A percentile compares a stretch with the other conserved stretches of the same genome.
Evolutionary conservation across 2,113 vertebrate species (phyloP).

Genomic region (Gambusia holbrooki): DNA sequence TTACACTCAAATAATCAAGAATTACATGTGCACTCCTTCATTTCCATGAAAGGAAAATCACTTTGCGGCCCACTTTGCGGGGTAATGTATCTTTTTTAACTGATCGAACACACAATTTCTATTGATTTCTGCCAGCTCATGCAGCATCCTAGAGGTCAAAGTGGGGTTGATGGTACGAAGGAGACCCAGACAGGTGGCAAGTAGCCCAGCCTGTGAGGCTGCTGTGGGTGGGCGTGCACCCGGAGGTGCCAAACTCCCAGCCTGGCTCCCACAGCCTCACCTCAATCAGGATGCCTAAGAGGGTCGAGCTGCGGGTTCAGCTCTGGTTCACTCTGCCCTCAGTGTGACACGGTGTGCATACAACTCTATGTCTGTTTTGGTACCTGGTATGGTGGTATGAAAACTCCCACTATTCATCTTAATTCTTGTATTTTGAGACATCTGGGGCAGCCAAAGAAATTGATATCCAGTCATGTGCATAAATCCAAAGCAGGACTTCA

Average conservation of each 20-base stretch:
- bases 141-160: constrained; percentile 37
- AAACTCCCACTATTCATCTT: not conserved
- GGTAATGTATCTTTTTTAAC: not conserved
- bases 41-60: too few species aligned
- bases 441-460: not conserved
- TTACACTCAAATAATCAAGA: too few species aligned
- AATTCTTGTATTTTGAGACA: not conserved
- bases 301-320: constrained; percentile 60
- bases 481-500: not conserved
- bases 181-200: constrained; percentile 72
- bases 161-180: constrained; percentile 25
- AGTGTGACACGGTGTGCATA: constrained; percentile 29
- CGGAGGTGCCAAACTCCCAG: constrained; percentile 73
- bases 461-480: not conserved
- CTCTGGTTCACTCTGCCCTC: constrained; percentile 54
- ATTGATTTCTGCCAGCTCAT: constrained; percentile 7
- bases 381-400: not conserved
- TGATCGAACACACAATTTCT: not conserved
- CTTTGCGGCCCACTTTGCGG: too few species aligned
- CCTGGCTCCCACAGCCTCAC: constrained; percentile 71
- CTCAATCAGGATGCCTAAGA: constrained; percentile 46
- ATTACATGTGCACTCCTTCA: too few species aligned
- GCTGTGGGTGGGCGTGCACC: constrained; percentile 67
- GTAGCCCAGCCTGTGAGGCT: constrained; percentile 57
- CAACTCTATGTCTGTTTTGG: not conserved